Evolutionary conservation across 2,888 invertebrate genomes (phyloP), one percentile per base, ranked within the genome.

Genomic region (Eudasyphora cyanicolor): DNA sequence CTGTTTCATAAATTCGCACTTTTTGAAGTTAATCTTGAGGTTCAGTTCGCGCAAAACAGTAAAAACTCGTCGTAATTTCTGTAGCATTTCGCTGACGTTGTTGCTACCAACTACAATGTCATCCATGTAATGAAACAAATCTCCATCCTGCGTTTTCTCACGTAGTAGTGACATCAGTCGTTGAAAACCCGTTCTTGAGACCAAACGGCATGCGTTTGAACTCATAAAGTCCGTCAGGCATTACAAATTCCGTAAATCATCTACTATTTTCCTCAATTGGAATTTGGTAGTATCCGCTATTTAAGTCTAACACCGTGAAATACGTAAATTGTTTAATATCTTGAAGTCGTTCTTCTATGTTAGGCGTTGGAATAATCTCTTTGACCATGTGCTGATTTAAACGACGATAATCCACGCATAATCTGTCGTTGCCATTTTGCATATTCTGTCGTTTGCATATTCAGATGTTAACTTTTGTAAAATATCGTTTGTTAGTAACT

Each of bases 381-480:
- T 85, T 85, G 3, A 38, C 60, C 29, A 49, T 77, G 19, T 79
- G 69, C 21, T 82, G 74, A 57, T 86, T 84, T 10, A 86, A 24
- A 0, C 71, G 76, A 17, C 84, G 75, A 49, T 81, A 82, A 21
- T 84, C 82, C 4, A 78, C 62, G 10, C 82, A 83, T 10, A 45
- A 45, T 14, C 45, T 6, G 12, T 45, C 45, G 45, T 45, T 45
- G 10, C 45, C 74, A 71, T 86, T 49, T 57, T 84, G 81, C 70
- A 82, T 85, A 62, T 82, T 85, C n/a, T n/a, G n/a, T n/a, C n/a
- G n/a, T 84, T 86, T 0, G 82, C 78, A 49, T 79, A 85, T 60
- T 84, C 79, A 0, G 85, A 84, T 35, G 67, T 73, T 1, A 82
- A 86, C 24, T 80, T 32, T 17, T 4, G 21, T 17, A 85, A 82